Base-by-base conservation (phyloP, 2,888 invertebrate species). In the Leptogaster cylindrica region DNA sequence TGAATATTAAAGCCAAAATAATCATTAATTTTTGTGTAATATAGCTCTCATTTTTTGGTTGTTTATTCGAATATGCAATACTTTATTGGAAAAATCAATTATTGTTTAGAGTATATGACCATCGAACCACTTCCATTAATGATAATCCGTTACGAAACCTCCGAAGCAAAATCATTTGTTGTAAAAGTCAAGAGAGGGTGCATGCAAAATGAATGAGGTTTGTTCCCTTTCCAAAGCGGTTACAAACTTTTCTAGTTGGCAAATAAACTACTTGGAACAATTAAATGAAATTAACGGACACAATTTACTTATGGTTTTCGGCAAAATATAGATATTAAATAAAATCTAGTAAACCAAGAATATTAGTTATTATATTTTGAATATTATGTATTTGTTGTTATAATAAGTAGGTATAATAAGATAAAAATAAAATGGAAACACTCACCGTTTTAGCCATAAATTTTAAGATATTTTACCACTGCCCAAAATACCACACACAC, bases 361-460 rank as follows among this genome's bases (percentile, higher is more conserved):
- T 46, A 46, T 46, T 46, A 46, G 25, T n/a, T n/a, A n/a, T n/a
- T n/a, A n/a, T n/a, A n/a, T 33, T 33, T 33, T 33, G 33, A 33
- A 33, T 8, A 33, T 8, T 33, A 10, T 33, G n/a, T n/a, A n/a
- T n/a, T n/a, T n/a, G n/a, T n/a, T n/a, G 27, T 25, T 25, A n/a
- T 2, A 25, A 25, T 48, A 25, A 41, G 7, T 41, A 10, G 27
- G 20, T 61, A 27, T 44, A 61, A 39, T 23, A 23, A 46, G 3
- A 46, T 16, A 39, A 44, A 44, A 61, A 61, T 44, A 28, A 61
- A 61, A 61, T 39, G 55, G 52, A 78, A 79, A 78, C 79, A 79
- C 79, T 81, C 81, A 81, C 81, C 81, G 78, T 78, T 78, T 41
- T 74, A 78, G 78, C 80, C 79, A 79, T 75, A 58, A 58, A 58